A percentile compares a stretch with the other conserved stretches of the same genome.
Evolutionary conservation across 2,888 invertebrate genomes (phyloP).

Genomic region (Trileptium ribeirensis): DNA sequence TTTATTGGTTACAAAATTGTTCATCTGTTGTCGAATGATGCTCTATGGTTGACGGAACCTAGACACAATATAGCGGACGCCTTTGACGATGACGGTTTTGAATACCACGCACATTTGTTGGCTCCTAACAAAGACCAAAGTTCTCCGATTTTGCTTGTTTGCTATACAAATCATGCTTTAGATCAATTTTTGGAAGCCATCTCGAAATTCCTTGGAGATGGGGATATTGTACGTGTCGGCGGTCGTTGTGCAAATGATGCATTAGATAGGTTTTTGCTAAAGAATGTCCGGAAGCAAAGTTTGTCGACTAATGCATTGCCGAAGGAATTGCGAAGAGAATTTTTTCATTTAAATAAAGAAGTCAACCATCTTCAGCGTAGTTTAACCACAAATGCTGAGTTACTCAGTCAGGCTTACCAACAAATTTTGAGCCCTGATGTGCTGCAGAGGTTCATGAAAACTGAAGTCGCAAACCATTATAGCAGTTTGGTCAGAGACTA

Average conservation of each 20-base stretch:
- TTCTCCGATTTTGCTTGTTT: slow-evolving; percentile 67
- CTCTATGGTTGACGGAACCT: slow-evolving; percentile 47
- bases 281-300: neutral
- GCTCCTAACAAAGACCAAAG: too few species aligned
- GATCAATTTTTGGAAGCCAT: slow-evolving; percentile 72
- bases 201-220: slow-evolving; percentile 11
- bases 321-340: neutral
- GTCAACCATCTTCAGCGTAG: neutral
- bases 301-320: neutral
- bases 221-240: slow-evolving; percentile 64
- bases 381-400: neutral
- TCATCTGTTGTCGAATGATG: slow-evolving; percentile 59
- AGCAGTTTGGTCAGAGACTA: too few species aligned
- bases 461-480: too few species aligned
- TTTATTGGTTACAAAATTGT: slow-evolving; percentile 70
- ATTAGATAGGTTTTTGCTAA: slow-evolving; percentile 47
- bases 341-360: neutral
- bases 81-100: too few species aligned
- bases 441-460: too few species aligned
- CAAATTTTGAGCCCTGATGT: too few species aligned
- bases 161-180: slow-evolving; percentile 76
- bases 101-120: too few species aligned
- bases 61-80: too few species aligned
- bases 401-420: neutral
- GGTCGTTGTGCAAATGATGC: slow-evolving; percentile 62